Base-by-base conservation (phyloP, 2,888 invertebrate genomes). In the Nemurella pictetii region DNA sequence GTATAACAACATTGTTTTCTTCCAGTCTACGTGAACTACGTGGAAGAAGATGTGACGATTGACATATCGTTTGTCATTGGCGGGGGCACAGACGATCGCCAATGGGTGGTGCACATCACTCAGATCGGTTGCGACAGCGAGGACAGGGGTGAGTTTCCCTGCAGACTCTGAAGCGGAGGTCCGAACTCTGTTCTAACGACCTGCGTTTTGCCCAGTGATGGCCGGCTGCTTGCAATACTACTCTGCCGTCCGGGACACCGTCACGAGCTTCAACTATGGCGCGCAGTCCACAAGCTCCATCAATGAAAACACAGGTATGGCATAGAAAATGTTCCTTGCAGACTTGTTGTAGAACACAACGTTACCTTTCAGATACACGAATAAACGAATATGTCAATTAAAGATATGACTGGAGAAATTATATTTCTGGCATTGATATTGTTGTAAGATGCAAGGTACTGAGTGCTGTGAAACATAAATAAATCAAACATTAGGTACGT, bases 211-310 rank as follows among this genome's bases (percentile, higher is more conserved):
- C 25, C 35, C 29, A 94, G 96, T 96, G 20, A 96, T 96, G 0
- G 93, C 94, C 85, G 96, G 96, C 36, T 96, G 96, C 88, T 91
- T 96, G 29, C 95, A 95, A 90, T 96, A 95, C 89, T 94, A 94
- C 89, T 94, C 93, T 35, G 92, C 92, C 0, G 88, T 90, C 0
- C 89, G 92, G 0, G 95, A 94, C 1, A 94, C 93, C 0, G 94
- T 96, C 2, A 92, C 90, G 78, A 95, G 96, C 89, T 96, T 96
- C 87, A 96, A 96, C 90, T 96, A 95, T 89, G 95, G 94, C 27
- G 26, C 28, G 78, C 15, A 1, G 29, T 20, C 28, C 2, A 55
- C 55, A 2, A 20, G 20, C 20, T 1, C 9, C 15, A 55, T 55
- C 9, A 55, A 55, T 12, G 55, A 55, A 20, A 20, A 20, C 55